Conservation (phyloP, 2,113 vertebrate species). For the Syngnathus scovelli region DNA sequence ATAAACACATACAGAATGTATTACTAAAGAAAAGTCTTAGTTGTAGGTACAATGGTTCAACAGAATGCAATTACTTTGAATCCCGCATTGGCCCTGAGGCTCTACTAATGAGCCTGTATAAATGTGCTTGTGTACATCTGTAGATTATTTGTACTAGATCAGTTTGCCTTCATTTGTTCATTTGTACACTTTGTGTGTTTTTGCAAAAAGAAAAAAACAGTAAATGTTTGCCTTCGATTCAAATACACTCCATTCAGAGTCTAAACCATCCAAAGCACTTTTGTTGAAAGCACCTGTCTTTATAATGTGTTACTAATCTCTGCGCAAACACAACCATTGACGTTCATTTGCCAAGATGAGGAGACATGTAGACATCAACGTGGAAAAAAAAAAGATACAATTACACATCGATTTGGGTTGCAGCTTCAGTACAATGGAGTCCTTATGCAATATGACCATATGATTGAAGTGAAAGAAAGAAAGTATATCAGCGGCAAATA, state of each 20-base stretch:
- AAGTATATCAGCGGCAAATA: not conserved
- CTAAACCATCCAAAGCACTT: slow-evolving; percentile 20
- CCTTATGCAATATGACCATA: not conserved
- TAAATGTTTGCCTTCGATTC: slow-evolving; percentile 25
- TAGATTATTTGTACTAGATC: slow-evolving; percentile 18
- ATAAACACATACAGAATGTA: not conserved
- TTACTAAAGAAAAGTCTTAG: not conserved
- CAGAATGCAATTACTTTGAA: not conserved
- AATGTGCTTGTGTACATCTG: slow-evolving; percentile 1
- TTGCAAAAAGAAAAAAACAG: not conserved
- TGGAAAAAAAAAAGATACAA: not conserved
- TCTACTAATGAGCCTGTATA: not conserved
- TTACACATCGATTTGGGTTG: not conserved
- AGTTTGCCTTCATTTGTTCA: slow-evolving; percentile 17
- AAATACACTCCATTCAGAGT: slow-evolving; percentile 27
- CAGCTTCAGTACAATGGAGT: not conserved
- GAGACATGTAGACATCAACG: not conserved
- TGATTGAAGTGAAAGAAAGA: slow-evolving; percentile 1
- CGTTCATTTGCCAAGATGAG: not conserved
- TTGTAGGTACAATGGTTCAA: not conserved
- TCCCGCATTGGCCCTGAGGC: slow-evolving; percentile 1
- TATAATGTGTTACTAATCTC: not conserved
- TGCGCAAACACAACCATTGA: slow-evolving; percentile 3
- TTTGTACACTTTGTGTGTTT: slow-evolving; percentile 38
- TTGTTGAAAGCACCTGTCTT: slow-evolving; percentile 27